These are phyloP conservation scores for Sorex fumeus DNA, from an alignment of 2,113 vertebrate genomes.

Conservation along the genomic window DNA sequence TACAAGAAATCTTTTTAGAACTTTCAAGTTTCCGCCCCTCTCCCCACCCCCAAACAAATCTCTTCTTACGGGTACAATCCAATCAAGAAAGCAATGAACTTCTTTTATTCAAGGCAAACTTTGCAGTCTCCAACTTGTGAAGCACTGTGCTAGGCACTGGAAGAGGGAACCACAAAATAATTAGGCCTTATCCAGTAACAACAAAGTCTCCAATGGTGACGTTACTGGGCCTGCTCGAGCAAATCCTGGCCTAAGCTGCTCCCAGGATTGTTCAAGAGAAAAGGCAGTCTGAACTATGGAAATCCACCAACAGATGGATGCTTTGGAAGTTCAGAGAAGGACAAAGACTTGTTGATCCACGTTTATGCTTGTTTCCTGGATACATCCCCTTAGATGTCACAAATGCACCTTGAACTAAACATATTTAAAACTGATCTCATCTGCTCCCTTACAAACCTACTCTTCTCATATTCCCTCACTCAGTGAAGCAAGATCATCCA, in stretches of 20 bases:
- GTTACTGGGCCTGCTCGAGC: too few species aligned
- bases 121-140: constrained; percentile 20
- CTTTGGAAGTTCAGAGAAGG: constrained; percentile 67
- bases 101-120: constrained; percentile 37
- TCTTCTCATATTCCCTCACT: neutral
- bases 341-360: constrained; percentile 72
- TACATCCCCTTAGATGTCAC: constrained; percentile 47
- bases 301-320: constrained; percentile 39
- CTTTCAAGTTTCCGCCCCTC: constrained; percentile 38
- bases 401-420: constrained; percentile 67
- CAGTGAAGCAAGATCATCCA: constrained; percentile 63
- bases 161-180: constrained; percentile 38
- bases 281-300: constrained; percentile 34
- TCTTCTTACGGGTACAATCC: constrained; percentile 30
- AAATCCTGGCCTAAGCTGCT: constrained; percentile 46
- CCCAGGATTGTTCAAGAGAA: constrained; percentile 3
- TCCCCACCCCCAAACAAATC: neutral
- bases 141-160: neutral
- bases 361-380: constrained; percentile 45
- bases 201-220: too few species aligned
- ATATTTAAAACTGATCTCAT: constrained; percentile 76
- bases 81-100: constrained; percentile 57
- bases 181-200: constrained; percentile 35
- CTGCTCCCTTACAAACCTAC: constrained; percentile 17
- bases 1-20: constrained; percentile 60